Evolutionary conservation across 2,888 invertebrate genomes (phyloP), one percentile per base, ranked within the genome.

Genomic region (Temnothorax unifasciatus): DNA sequence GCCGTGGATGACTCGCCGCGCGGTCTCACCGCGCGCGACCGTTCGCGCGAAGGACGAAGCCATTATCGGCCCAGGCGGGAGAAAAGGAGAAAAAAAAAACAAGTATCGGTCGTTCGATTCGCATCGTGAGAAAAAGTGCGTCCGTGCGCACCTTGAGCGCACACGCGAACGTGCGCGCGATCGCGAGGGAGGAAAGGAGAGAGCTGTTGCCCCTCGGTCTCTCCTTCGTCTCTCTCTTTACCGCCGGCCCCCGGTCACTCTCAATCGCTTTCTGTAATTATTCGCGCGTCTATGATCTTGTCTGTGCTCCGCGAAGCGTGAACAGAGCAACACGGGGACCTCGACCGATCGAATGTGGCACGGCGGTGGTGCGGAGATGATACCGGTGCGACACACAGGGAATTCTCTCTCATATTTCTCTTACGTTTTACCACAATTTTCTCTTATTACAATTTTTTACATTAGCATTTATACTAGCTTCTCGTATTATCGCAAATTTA

Each of bases 241-340:
- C 52, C 76, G n/a, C 41, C 77, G 68, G 13, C 61, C 74, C 83
- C 83, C 38, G 21, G 15, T 9, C 54, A 41, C 85, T 84, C 85
- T 85, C 85, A 84, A 85, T 87, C 64, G 64, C 86, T 86, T 86
- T 85, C 85, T 84, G 86, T 85, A 85, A 89, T 89, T 89, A 89
- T 82, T 76, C 66, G 84, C 85, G 86, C 83, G 84, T 85, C 85
- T 83, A 73, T 82, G 88, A 87, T 87, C 86, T 85, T 86, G 86
- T 83, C 87, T 88, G 90, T 90, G 92, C 85, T 90, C 89, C 90
- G 77, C 86, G 90, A 86, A 92, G 92, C 93, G 92, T 92, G 91
- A 93, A 92, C 84, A 88, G 88, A 90, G 90, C 87, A 88, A 88
- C 88, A 86, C 85, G 84, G 86, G 89, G 91, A 90, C 91, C 92